These are phyloP conservation scores for Seriola aureovittata DNA, from an alignment of 2,113 vertebrate species.

Conservation along the genomic window DNA sequence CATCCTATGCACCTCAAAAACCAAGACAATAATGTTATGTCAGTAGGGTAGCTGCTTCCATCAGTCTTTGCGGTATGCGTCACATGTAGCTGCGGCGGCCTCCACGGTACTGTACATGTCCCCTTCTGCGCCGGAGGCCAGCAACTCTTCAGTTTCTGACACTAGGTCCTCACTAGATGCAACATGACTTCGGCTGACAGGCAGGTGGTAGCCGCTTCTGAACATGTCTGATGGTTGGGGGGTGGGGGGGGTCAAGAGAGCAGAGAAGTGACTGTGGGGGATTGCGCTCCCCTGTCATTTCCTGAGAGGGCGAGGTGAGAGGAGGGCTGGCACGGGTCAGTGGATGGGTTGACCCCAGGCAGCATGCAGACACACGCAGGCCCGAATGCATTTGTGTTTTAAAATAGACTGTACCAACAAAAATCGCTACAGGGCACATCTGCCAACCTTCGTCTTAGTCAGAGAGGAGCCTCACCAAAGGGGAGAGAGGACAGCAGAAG, in stretches of 20 bases:
- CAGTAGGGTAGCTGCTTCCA: slow-evolving; percentile 81
- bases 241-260: slow-evolving; percentile 41
- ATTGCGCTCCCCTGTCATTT: slow-evolving; percentile 60
- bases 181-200: slow-evolving; percentile 67
- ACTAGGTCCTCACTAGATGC: slow-evolving; percentile 59
- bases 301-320: slow-evolving; percentile 66
- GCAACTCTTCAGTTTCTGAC: slow-evolving; percentile 64
- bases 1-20: slow-evolving; percentile 82
- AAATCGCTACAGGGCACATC: slow-evolving; percentile 50
- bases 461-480: slow-evolving; percentile 59
- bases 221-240: slow-evolving; percentile 32
- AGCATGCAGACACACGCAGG: slow-evolving; percentile 66
- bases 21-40: slow-evolving; percentile 71
- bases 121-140: slow-evolving; percentile 43
- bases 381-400: slow-evolving; percentile 67
- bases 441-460: slow-evolving; percentile 72
- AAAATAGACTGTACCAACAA: slow-evolving; percentile 71
- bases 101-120: slow-evolving; percentile 56
- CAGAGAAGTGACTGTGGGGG: slow-evolving; percentile 57
- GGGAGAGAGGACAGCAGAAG: slow-evolving; percentile 31
- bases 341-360: slow-evolving; percentile 62
- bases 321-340: slow-evolving; percentile 61
- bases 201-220: slow-evolving; percentile 55
- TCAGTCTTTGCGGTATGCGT: slow-evolving; percentile 74
- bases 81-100: slow-evolving; percentile 66